A percentile compares a stretch with the other conserved stretches of the same genome.
phyloP scores from a whole-genome alignment of 2,113 vertebrate species.

The Seriola aureovittata region DNA sequence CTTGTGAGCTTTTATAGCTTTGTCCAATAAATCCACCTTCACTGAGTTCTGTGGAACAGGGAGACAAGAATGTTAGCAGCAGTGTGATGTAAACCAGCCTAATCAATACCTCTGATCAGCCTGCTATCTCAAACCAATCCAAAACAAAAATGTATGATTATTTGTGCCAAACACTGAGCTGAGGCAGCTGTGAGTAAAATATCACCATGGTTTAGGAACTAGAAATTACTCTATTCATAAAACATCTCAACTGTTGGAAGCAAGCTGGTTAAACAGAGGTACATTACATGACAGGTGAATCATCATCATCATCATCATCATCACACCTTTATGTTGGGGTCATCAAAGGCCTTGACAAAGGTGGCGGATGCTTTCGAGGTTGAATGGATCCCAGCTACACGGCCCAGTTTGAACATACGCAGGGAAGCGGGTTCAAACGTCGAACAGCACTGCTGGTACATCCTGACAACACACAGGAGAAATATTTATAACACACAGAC shows the following conservation, averaged over 20 bases:
- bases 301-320: no score
- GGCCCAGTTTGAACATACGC: constrained; percentile 92
- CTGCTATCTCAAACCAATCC: neutral
- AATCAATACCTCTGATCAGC: neutral
- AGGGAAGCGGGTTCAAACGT: constrained; percentile 94
- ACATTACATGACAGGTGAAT: neutral
- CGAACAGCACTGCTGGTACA: constrained; percentile 86
- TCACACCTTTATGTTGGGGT: constrained; percentile 85
- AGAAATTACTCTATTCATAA: neutral
- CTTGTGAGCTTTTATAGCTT: constrained; percentile 2
- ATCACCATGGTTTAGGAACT: no score
- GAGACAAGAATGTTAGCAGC: neutral
- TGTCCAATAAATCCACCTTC: neutral
- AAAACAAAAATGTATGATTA: neutral
- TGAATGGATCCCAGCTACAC: constrained; percentile 94
- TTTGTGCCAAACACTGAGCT: neutral
- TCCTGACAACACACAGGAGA: constrained; percentile 75
- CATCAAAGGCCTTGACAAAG: constrained; percentile 90
- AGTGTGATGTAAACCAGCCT: neutral
- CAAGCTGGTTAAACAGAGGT: neutral
- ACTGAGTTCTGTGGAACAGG: neutral
- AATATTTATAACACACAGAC: neutral
- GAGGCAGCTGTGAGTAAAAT: neutral
- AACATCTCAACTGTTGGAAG: neutral
- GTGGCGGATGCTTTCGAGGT: constrained; percentile 83